These are phyloP conservation scores for Dicrurus megarhynchus DNA, from an alignment of 2,113 vertebrate species.

Conservation along the genomic window DNA sequence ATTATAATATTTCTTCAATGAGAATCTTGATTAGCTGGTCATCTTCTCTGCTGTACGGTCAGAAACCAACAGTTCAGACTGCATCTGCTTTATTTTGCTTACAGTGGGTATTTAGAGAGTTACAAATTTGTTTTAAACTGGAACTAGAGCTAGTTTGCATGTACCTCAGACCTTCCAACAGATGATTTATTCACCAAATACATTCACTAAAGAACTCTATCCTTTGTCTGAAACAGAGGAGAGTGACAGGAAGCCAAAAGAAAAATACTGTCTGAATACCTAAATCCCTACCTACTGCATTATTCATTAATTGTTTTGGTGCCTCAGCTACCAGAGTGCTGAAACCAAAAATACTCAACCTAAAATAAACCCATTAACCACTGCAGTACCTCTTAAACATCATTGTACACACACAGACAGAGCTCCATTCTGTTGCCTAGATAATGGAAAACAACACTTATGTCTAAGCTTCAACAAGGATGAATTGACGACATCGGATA, in stretches of 20 bases:
- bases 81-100: neutral
- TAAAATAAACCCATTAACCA: neutral
- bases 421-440: neutral
- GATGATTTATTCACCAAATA: neutral
- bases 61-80: neutral
- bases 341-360: neutral
- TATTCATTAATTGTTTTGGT: neutral
- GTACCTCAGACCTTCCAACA: neutral
- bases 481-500: neutral
- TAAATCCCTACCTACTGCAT: neutral
- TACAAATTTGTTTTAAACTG: neutral
- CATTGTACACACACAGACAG: neutral
- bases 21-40: neutral
- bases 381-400: neutral
- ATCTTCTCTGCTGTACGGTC: neutral
- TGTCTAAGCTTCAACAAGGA: neutral
- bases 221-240: neutral
- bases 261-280: neutral
- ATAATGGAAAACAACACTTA: neutral
- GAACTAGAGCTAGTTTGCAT: neutral
- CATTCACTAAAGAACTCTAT: neutral
- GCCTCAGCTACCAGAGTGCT: neutral
- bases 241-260: neutral
- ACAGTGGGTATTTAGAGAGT: neutral
- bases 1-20: neutral